A percentile compares a stretch with the other conserved stretches of the same genome.
Conservation (phyloP, 2,797 vertebrate genomes). For the Xyrichtys novacula region DNA sequence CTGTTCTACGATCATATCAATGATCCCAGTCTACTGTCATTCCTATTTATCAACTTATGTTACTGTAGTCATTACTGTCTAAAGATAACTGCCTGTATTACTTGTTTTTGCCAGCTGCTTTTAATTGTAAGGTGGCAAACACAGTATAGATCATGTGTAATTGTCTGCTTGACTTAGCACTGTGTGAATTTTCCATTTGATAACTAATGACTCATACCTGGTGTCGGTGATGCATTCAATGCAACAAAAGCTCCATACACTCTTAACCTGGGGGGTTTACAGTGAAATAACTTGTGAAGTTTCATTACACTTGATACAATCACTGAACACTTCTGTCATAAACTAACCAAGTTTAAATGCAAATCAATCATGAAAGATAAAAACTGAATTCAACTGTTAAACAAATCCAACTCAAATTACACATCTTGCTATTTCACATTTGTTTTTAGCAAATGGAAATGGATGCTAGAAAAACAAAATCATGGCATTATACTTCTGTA, state of each 20-base stretch:
- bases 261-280: conserved; percentile 62
- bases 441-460: conserved; percentile 47
- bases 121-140: conserved; percentile 50
- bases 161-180: conserved; percentile 72
- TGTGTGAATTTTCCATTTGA: conserved; percentile 69
- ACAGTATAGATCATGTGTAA: conserved; percentile 52
- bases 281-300: conserved; percentile 53
- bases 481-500: conserved; percentile 68
- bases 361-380: conserved; percentile 52
- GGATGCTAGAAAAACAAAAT: conserved; percentile 48
- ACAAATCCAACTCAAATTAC: conserved; percentile 48
- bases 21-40: conserved; percentile 72
- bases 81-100: conserved; percentile 75
- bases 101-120: conserved; percentile 57
- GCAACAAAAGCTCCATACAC: conserved; percentile 60
- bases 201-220: conserved; percentile 43
- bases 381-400: conserved; percentile 51
- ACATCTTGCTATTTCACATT: conserved; percentile 44
- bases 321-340: conserved; percentile 57
- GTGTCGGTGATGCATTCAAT: conserved; percentile 61
- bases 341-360: conserved; percentile 48
- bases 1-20: conserved; percentile 60
- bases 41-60: conserved; percentile 76
- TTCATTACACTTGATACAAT: conserved; percentile 62
- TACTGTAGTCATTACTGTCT: conserved; percentile 80